phyloP scores from a whole-genome alignment of 1,140 invertebrate species.

The Ceratosolen fusciceps region DNA sequence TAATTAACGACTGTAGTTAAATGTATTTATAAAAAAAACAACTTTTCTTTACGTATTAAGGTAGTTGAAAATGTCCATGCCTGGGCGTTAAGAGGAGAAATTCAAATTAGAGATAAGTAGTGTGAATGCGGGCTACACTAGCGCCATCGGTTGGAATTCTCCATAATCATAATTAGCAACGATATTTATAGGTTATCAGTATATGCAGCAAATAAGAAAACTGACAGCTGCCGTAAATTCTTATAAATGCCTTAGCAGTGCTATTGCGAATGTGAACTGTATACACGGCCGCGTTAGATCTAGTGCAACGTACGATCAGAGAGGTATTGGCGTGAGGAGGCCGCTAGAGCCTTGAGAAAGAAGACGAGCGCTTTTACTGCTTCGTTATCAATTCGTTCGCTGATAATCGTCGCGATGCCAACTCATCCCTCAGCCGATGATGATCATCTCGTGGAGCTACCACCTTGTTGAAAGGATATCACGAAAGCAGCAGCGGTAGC shows the following conservation, averaged over 20 bases:
- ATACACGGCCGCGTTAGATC: too few relatives aligned
- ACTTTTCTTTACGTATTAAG: too few relatives aligned
- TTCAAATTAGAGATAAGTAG: too few relatives aligned
- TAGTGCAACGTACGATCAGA: too few relatives aligned
- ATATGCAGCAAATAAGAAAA: not conserved
- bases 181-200: too few relatives aligned
- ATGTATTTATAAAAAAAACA: too few relatives aligned
- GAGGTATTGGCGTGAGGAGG: too few relatives aligned
- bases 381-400: conserved; percentile 3
- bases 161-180: not conserved
- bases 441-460: not conserved
- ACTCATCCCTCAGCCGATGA: conserved; percentile 16
- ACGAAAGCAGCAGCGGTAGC: not conserved
- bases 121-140: not conserved
- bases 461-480: conserved; percentile 13
- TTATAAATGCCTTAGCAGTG: not conserved
- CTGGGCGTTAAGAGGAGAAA: too few relatives aligned
- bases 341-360: too few relatives aligned
- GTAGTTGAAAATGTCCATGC: too few relatives aligned
- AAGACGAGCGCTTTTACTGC: too few relatives aligned
- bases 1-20: too few relatives aligned
- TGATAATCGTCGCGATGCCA: conserved; percentile 36
- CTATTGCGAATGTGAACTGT: not conserved
- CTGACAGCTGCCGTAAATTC: conserved; percentile 7
- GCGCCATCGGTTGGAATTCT: not conserved